A percentile compares a stretch with the other conserved stretches of the same genome.
These are phyloP conservation scores for Rachycentron canadum DNA, from an alignment of 2,797 vertebrate species.

Conservation along the genomic window DNA sequence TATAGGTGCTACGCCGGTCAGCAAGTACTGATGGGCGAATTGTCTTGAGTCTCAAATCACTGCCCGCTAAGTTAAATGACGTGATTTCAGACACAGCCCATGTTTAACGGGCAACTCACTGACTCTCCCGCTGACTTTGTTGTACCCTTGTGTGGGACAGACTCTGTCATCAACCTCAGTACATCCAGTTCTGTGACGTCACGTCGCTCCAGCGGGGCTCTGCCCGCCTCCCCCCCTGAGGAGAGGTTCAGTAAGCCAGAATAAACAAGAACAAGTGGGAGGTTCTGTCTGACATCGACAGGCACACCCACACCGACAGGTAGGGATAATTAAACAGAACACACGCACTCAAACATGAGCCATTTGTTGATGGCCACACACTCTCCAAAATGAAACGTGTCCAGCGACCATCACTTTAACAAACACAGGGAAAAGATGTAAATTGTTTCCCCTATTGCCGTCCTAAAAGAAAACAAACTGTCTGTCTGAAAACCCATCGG, in stretches of 20 bases:
- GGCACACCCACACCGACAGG: not conserved
- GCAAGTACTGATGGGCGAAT: not conserved
- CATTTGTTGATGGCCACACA: not conserved
- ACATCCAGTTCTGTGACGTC: not conserved
- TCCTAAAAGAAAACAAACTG: constrained; percentile 4
- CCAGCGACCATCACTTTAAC: not conserved
- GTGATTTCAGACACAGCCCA: not conserved
- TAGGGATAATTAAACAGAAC: not conserved
- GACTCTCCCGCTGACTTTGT: not conserved
- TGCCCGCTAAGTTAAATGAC: not conserved
- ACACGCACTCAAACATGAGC: not conserved
- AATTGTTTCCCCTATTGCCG: not conserved
- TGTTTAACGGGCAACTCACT: not conserved
- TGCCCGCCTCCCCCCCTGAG: no score
- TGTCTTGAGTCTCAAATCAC: not conserved
- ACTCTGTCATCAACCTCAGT: not conserved
- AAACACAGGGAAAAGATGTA: not conserved
- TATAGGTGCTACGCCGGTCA: not conserved
- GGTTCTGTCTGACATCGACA: not conserved
- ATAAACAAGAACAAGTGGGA: not conserved
- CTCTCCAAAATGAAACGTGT: not conserved
- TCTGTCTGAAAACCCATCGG: constrained; percentile 12
- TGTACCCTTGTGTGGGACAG: not conserved
- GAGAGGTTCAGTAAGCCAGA: not conserved
- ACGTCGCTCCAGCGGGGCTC: not conserved